Evolutionary conservation across 2,797 vertebrate genomes (phyloP), one percentile per base, ranked within the genome.

Genomic region (Acrossocheilus fasciatus): DNA sequence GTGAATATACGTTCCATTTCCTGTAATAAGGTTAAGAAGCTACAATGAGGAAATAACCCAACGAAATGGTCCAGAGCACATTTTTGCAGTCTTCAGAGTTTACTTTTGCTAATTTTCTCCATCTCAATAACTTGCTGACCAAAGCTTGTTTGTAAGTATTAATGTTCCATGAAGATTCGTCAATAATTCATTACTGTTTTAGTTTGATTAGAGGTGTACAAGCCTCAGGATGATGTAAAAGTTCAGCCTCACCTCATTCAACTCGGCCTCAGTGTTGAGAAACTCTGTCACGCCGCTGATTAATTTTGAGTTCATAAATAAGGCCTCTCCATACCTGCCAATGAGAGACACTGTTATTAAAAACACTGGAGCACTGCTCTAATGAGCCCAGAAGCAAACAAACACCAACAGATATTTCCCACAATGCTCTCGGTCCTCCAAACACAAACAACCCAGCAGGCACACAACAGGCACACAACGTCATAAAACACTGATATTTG

Each of bases 251-350:
- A 99, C 98, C 98, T 99, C 98, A 83, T 93, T 96, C 20, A 99
- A 95, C 88, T 99, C 98, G 41, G 88, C 93, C 91, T 98, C 97
- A 0, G 97, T 98, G 93, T 98, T 99, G 84, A 99, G 97, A 93
- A 98, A 99, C 95, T 99, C 98, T 1, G 98, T 99, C 89, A 99
- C 98, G 72, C 98, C 98, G 76, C 97, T 96, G 94, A 99, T 97
- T 92, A 99, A 96, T 92, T 97, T 98, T 0, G 98, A 98, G 92
- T 97, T 99, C 97, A 99, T 98, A 94, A 99, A 99, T 92, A 99
- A 92, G 7, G 98, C 98, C 93, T 99, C 98, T 17, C 98, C 98
- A 0, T 99, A 99, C 43, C 98, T 99, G 90, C 76, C 90, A 78
- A 88, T 14, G 14, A 86, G 43, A 85, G 52, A 88, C n/a, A 78